Conservation (phyloP, 2,113 vertebrate species). For the Argyrosomus japonicus region DNA sequence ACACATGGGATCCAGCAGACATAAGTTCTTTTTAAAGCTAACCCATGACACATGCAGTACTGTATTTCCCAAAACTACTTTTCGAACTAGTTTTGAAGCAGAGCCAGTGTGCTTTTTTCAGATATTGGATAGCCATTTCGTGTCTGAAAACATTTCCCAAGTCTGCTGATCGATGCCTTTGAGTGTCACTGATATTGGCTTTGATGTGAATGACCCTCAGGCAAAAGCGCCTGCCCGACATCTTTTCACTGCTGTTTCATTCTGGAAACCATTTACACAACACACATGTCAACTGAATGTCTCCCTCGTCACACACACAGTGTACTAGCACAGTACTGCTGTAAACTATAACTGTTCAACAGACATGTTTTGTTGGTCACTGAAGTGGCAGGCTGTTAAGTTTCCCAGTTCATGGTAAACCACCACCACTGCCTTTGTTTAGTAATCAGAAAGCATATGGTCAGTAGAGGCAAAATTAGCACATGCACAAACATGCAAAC, state of each 20-base stretch:
- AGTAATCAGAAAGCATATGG: neutral
- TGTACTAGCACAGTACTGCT: neutral
- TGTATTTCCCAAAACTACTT: conserved; percentile 55
- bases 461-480: neutral
- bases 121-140: conserved; percentile 43
- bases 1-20: conserved; percentile 19
- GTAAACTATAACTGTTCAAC: neutral
- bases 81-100: conserved; percentile 30
- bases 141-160: conserved; percentile 43
- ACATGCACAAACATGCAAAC: neutral
- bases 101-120: conserved; percentile 30
- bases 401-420: conserved; percentile 24
- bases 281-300: conserved; percentile 41
- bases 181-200: conserved; percentile 27
- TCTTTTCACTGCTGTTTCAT: conserved; percentile 35
- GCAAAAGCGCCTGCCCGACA: conserved; percentile 22
- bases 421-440: neutral
- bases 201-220: conserved; percentile 50
- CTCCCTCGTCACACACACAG: conserved; percentile 11
- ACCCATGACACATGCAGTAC: conserved; percentile 20
- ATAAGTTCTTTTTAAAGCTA: conserved; percentile 65
- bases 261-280: conserved; percentile 33
- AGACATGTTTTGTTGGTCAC: conserved; percentile 2
- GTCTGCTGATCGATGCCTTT: conserved; percentile 39
- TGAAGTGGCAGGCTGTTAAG: neutral